Evolutionary conservation across 1,140 invertebrate species (phyloP).

Genomic region (Drosophila trapezifrons): DNA sequence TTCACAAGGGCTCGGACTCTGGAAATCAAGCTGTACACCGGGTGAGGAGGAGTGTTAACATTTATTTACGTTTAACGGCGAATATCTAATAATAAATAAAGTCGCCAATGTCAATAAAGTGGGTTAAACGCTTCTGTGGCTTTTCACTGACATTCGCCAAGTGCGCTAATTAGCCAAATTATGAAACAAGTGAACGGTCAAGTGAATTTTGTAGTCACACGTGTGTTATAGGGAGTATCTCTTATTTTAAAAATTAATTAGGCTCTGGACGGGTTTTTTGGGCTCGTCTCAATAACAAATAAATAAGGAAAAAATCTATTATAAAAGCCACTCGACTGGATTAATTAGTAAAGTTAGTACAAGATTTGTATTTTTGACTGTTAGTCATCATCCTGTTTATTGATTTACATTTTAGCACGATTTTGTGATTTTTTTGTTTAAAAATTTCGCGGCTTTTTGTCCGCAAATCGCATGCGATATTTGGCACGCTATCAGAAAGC

Average conservation of each 20-base stretch:
- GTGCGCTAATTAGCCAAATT: conserved; percentile 61
- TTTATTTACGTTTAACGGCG: conserved; percentile 9
- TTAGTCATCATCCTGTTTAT: conserved; percentile 52
- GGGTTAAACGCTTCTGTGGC: conserved; percentile 40
- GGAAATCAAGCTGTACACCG: conserved; percentile 1
- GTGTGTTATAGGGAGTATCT: conserved; percentile 12
- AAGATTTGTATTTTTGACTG: conserved; percentile 14
- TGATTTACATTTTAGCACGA: conserved; percentile 67
- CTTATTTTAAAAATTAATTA: conserved; percentile 24
- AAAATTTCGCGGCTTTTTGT: conserved; percentile 35
- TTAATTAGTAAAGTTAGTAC: conserved; percentile 4
- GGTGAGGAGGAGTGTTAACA: conserved; percentile 25
- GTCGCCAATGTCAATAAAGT: conserved; percentile 29
- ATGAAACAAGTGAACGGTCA: conserved; percentile 28
- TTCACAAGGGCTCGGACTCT: conserved; percentile 5
- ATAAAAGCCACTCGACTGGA: conserved; percentile 1
- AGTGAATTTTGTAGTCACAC: conserved; percentile 33
- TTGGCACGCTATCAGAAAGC: conserved; percentile 50
- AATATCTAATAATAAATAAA: conserved; percentile 27
- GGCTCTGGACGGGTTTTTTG: conserved; percentile 4
- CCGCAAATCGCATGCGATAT: conserved; percentile 66
- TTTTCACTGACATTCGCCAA: conserved; percentile 53
- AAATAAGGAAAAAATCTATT: conserved; percentile 20
- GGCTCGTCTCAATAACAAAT: conserved; percentile 2
- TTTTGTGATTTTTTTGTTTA: conserved; percentile 58